Conservation (phyloP, 2,888 invertebrate species). For the Cyrtodaria siliqua region DNA sequence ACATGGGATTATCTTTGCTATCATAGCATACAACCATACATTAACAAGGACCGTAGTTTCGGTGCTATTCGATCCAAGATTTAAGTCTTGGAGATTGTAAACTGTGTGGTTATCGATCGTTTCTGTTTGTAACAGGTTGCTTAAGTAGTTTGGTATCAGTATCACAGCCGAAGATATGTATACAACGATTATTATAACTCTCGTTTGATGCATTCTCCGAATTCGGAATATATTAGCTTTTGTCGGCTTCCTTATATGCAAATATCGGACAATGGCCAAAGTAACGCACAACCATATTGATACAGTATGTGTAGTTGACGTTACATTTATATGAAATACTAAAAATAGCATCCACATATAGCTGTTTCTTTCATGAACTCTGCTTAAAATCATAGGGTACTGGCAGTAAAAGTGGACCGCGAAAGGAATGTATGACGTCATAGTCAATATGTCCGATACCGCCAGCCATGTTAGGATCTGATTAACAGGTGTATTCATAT, state of each 20-base stretch:
- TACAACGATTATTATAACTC: conserved; percentile 92
- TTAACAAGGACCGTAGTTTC: conserved; percentile 87
- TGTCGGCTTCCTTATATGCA: conserved; percentile 90
- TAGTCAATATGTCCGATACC: conserved; percentile 95
- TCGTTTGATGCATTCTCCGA: conserved; percentile 93
- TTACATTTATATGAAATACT: conserved; percentile 94
- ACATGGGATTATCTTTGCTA: conserved; percentile 96
- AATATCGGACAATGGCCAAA: conserved; percentile 95
- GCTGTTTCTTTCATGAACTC: conserved; percentile 78
- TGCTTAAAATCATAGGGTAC: conserved; percentile 36
- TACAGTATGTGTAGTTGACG: conserved; percentile 95
- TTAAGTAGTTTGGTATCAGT: conserved; percentile 94
- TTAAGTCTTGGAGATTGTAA: conserved; percentile 71
- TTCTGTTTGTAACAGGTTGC: conserved; percentile 87
- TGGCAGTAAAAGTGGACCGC: conserved; percentile 89
- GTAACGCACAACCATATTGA: conserved; percentile 97
- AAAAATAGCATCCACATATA: conserved; percentile 85
- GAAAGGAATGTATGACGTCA: conserved; percentile 95
- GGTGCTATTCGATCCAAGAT: conserved; percentile 73
- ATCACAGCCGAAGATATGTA: conserved; percentile 94
- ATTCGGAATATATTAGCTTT: conserved; percentile 88
- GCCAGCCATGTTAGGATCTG: conserved; percentile 94
- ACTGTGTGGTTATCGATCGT: conserved; percentile 64
- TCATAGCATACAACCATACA: conserved; percentile 96
- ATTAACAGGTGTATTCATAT: conserved; percentile 96